These are phyloP conservation scores for Athetis lepigone DNA, from an alignment of 2,888 invertebrate genomes.

Conservation along the genomic window DNA sequence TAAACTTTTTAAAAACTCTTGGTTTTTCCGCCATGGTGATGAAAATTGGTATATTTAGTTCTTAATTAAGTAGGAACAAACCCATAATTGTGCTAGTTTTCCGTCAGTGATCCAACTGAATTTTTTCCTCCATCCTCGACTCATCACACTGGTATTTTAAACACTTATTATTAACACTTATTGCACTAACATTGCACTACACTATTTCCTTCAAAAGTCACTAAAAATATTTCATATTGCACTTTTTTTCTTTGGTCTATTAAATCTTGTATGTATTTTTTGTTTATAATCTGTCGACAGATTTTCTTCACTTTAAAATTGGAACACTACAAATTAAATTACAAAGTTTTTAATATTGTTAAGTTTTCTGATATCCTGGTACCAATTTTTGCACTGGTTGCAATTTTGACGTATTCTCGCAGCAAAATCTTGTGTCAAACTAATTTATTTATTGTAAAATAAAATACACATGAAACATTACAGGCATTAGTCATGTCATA, in stretches of 20 bases:
- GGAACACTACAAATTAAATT: slow-evolving; percentile 20
- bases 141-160: slow-evolving; percentile 73
- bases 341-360: slow-evolving; percentile 8
- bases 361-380: slow-evolving; percentile 25
- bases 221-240: slow-evolving; percentile 33
- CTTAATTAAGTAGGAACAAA: slow-evolving; percentile 70
- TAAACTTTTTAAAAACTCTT: too few relatives aligned
- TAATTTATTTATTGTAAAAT: slow-evolving; percentile 39
- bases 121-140: slow-evolving; percentile 80
- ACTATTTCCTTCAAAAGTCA: slow-evolving; percentile 15
- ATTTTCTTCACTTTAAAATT: slow-evolving; percentile 33
- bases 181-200: slow-evolving; percentile 52
- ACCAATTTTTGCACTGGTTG: not conserved
- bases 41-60: too few relatives aligned
- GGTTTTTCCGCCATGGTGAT: too few relatives aligned
- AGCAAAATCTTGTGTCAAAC: slow-evolving; percentile 27
- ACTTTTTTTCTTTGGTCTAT: slow-evolving; percentile 10
- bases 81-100: slow-evolving; percentile 81
- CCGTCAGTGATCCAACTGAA: slow-evolving; percentile 81
- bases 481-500: slow-evolving; percentile 53
- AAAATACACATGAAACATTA: slow-evolving; percentile 53
- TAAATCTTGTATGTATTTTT: not conserved
- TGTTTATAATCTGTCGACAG: too few relatives aligned
- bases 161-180: slow-evolving; percentile 51
- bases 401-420: slow-evolving; percentile 37